Evolutionary conservation across 2,797 vertebrate genomes (phyloP).

Genomic region (Thaleichthys pacificus): DNA sequence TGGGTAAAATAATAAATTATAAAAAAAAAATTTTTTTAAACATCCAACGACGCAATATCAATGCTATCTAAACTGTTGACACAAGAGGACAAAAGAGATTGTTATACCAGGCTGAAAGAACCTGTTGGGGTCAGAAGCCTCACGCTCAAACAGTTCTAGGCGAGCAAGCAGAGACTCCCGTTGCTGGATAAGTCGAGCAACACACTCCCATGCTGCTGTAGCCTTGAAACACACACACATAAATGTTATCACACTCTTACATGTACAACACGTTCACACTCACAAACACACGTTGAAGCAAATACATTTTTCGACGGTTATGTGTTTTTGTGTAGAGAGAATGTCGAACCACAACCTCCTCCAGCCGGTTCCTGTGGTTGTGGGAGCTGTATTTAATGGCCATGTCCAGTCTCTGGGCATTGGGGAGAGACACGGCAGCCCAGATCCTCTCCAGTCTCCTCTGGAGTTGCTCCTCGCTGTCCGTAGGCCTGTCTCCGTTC

Average conservation of each 20-base stretch:
- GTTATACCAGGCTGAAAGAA: conserved; percentile 65
- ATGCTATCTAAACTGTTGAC: not conserved
- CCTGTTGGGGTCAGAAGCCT: conserved; percentile 75
- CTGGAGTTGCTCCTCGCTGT: conserved; percentile 53
- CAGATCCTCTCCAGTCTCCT: conserved; percentile 70
- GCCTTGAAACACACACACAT: conserved; percentile 33
- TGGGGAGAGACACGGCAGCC: conserved; percentile 64
- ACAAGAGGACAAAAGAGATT: not conserved
- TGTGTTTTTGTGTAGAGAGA: not conserved
- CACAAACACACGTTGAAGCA: conserved; percentile 4
- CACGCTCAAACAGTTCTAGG: conserved; percentile 72
- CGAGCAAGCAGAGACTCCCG: conserved; percentile 65
- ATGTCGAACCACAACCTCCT: conserved; percentile 36
- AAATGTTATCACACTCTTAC: not conserved
- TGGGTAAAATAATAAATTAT: too few species aligned
- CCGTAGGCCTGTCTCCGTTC: not conserved
- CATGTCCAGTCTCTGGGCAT: conserved; percentile 68
- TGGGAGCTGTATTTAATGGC: conserved; percentile 76
- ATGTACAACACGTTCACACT: not conserved
- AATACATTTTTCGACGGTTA: not conserved
- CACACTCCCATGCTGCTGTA: conserved; percentile 65
- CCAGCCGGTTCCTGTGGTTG: conserved; percentile 53
- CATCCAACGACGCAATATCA: too few species aligned
- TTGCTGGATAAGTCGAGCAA: conserved; percentile 62
- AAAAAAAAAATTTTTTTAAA: too few species aligned